Percentiles rank a stretch among this genome's conserved stretches.
Evolutionary conservation across 2,113 vertebrate genomes (phyloP).

Genomic region (Charina bottae): DNA sequence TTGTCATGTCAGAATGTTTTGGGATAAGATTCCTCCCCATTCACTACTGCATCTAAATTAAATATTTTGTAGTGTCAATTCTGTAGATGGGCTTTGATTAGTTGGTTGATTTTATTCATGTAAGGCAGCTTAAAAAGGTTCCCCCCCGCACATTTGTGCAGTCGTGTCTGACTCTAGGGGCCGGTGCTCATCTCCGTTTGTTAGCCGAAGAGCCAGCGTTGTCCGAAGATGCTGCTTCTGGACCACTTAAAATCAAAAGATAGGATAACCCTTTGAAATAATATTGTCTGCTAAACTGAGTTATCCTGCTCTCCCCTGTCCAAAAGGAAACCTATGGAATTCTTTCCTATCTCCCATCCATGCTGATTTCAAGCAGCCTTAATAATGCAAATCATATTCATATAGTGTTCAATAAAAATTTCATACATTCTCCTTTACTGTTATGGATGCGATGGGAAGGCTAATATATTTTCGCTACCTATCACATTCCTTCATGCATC

Average conservation of each 20-base stretch:
- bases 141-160: too few species aligned
- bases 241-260: background rate
- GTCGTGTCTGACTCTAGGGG: too few species aligned
- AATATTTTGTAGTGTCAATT: background rate
- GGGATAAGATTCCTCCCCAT: background rate
- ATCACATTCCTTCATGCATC: background rate
- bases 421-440: background rate
- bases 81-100: background rate
- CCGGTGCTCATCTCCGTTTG: too few species aligned
- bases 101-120: background rate
- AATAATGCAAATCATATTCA: background rate
- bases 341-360: background rate
- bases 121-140: background rate
- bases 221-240: too few species aligned
- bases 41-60: background rate
- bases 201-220: too few species aligned
- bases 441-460: background rate
- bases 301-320: background rate
- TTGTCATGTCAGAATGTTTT: background rate
- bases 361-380: background rate
- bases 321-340: background rate
- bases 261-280: background rate
- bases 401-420: background rate
- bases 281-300: background rate
- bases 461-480: background rate